Conservation (phyloP, 2,797 vertebrate genomes). For the Takifugu ocellatus region DNA sequence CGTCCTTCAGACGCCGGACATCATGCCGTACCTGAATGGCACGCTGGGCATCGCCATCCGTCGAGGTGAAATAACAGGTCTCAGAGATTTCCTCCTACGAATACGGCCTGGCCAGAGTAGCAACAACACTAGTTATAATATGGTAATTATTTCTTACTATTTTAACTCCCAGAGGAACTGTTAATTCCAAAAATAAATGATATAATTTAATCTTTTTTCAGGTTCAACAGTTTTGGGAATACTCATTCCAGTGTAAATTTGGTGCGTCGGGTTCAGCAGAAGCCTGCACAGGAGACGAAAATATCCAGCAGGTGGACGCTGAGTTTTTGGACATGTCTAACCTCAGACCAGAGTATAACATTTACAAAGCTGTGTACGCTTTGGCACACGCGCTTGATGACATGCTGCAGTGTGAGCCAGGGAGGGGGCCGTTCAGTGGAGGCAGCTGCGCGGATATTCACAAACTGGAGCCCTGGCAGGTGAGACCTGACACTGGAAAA, state of each 20-base stretch:
- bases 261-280: constrained; percentile 13
- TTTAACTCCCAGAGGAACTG: background rate
- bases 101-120: constrained; percentile 29
- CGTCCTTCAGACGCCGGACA: constrained; percentile 39
- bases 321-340: constrained; percentile 31
- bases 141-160: background rate
- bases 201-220: background rate
- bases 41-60: constrained; percentile 65
- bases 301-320: constrained; percentile 26
- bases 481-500: no score
- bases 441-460: no score
- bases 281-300: constrained; percentile 54
- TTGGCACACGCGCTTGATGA: no score
- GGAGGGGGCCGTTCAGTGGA: no score
- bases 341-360: no score
- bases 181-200: no score
- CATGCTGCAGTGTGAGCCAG: no score
- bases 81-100: constrained; percentile 47
- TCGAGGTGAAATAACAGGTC: constrained; percentile 63
- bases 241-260: constrained; percentile 45
- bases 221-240: constrained; percentile 63
- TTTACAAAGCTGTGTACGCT: no score
- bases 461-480: no score
- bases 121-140: background rate
- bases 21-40: constrained; percentile 45